These are phyloP conservation scores for Alca torda DNA, from an alignment of 2,797 vertebrate species.

Conservation along the genomic window DNA sequence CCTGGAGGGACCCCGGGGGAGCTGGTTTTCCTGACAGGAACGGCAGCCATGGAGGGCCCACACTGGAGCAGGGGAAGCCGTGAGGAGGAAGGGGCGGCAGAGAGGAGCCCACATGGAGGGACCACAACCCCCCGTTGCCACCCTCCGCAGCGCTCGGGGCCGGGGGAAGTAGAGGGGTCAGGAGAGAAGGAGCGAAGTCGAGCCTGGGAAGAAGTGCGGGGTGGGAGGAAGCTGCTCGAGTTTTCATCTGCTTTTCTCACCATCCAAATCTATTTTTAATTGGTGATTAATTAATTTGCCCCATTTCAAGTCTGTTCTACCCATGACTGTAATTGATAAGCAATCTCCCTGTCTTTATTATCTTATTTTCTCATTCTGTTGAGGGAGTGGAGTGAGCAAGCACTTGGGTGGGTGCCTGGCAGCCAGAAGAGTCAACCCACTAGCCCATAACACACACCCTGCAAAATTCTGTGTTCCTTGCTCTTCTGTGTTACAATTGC, in stretches of 20 bases:
- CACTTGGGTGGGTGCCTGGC: not conserved
- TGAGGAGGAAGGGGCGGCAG: not conserved
- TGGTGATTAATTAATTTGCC: not conserved
- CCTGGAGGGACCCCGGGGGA: too few species aligned
- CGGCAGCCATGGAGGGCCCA: too few species aligned
- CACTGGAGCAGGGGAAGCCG: rapidly evolving
- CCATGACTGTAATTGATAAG: not conserved
- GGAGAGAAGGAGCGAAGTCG: not conserved
- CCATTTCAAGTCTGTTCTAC: not conserved
- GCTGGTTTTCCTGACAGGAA: not conserved
- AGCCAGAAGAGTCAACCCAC: not conserved
- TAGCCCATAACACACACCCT: not conserved
- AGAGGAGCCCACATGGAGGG: rapidly evolving
- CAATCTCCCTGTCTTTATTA: not conserved
- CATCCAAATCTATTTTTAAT: not conserved
- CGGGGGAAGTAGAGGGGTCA: rapidly evolving
- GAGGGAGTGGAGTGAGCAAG: rapidly evolving
- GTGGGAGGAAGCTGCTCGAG: not conserved
- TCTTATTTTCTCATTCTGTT: not conserved
- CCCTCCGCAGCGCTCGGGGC: rapidly evolving
- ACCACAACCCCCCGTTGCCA: too few species aligned
- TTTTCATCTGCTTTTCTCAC: not conserved
- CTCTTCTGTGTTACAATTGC: not conserved
- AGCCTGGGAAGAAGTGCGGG: not conserved
- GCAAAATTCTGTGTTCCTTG: not conserved